These are phyloP conservation scores for Orestias chungarensis DNA, from an alignment of 2,797 vertebrate species.

Conservation along the genomic window DNA sequence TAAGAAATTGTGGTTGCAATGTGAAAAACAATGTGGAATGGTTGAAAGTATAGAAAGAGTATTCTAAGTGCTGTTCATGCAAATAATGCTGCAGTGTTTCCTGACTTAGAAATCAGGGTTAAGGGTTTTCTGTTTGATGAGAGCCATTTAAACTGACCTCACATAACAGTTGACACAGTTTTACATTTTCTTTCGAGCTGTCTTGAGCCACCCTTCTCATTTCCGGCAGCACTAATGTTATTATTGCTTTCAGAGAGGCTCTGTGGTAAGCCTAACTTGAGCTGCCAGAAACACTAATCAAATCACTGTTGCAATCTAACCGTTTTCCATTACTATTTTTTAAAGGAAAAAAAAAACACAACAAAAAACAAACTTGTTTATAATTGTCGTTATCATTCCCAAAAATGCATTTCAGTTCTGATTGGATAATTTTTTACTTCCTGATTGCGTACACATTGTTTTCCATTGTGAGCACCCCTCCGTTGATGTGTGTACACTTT, in stretches of 20 bases:
- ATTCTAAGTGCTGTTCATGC: slow-evolving; percentile 1
- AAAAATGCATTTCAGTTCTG: background rate
- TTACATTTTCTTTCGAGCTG: slow-evolving; percentile 21
- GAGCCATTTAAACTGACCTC: slow-evolving; percentile 44
- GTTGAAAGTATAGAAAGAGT: too few species aligned
- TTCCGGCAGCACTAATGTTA: slow-evolving; percentile 7
- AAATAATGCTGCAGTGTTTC: slow-evolving; percentile 41
- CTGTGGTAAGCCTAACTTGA: slow-evolving; percentile 24
- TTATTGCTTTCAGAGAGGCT: slow-evolving; percentile 1
- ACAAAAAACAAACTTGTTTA: background rate
- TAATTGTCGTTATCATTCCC: background rate
- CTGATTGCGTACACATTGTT: slow-evolving; percentile 2
- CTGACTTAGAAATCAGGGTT: slow-evolving; percentile 12
- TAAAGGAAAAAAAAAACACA: slow-evolving; percentile 1
- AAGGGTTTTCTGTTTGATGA: slow-evolving; percentile 26
- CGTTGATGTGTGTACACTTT: background rate
- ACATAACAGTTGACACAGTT: slow-evolving; percentile 26
- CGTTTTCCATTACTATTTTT: background rate
- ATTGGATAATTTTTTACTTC: background rate
- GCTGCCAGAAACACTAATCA: slow-evolving; percentile 21
- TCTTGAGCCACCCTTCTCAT: slow-evolving; percentile 16
- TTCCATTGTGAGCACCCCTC: background rate
- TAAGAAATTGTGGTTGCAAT: background rate
- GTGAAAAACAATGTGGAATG: background rate
- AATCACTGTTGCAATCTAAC: slow-evolving; percentile 13